A percentile compares a stretch with the other conserved stretches of the same genome.
phyloP scores from a whole-genome alignment of 2,797 vertebrate species.

The Anomalospiza imberbis region DNA sequence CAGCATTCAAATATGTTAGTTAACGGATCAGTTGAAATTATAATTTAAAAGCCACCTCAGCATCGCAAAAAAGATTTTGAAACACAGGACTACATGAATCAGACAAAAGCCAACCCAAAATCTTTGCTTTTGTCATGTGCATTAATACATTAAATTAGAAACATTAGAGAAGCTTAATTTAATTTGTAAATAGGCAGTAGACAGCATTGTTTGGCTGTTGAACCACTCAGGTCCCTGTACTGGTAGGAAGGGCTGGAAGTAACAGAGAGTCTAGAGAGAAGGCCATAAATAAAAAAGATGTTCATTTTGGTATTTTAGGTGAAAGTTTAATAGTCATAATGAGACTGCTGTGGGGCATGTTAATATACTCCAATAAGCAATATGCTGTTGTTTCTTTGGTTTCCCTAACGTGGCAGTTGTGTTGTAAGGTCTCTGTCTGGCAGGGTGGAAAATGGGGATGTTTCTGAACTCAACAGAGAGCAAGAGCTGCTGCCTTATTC shows the following conservation, averaged over 20 bases:
- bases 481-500: not conserved
- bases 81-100: not conserved
- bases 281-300: not conserved
- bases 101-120: not conserved
- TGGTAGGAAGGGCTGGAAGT: not conserved
- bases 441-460: not conserved
- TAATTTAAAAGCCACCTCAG: not conserved
- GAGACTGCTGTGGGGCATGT: not conserved
- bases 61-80: not conserved
- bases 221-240: not conserved
- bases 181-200: not conserved
- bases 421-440: not conserved
- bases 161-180: not conserved
- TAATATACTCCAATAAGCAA: not conserved
- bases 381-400: not conserved
- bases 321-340: constrained; percentile 32
- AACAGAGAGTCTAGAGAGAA: not conserved
- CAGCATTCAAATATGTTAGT: not conserved
- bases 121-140: not conserved
- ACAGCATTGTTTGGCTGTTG: not conserved
- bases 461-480: not conserved
- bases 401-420: not conserved
- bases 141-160: not conserved
- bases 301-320: not conserved
- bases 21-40: not conserved